Percentiles rank a stretch among this genome's conserved stretches.
Conservation (phyloP, 92 coral and sea anemone genomes). For the Porites rus region DNA sequence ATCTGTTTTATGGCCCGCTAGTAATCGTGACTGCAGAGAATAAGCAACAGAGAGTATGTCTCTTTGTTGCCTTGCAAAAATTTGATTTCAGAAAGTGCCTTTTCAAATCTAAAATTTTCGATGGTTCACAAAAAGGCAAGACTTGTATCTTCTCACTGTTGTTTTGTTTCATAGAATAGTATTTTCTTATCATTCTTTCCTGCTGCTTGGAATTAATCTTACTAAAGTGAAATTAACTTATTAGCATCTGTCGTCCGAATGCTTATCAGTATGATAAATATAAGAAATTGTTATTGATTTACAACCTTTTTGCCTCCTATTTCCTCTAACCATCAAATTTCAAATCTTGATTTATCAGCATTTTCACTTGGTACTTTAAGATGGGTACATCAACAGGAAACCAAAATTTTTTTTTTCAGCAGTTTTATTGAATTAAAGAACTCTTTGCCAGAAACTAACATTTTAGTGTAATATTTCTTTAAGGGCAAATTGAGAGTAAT, state of each 20-base stretch:
- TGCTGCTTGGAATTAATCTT: slow-evolving; percentile 2
- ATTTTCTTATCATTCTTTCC: neutral
- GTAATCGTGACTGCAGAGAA: neutral
- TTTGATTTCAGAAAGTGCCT: neutral
- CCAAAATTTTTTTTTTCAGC: neutral
- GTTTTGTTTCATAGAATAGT: neutral
- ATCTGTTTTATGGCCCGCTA: neutral
- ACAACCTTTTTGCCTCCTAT: neutral
- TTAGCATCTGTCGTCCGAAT: slow-evolving; percentile 2
- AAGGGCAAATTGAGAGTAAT: no score
- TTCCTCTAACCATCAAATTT: neutral
- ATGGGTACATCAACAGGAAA: neutral
- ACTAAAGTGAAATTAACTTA: neutral
- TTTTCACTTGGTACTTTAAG: neutral
- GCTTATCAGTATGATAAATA: neutral
- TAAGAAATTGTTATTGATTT: neutral
- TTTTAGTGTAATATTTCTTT: no score
- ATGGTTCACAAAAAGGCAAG: neutral
- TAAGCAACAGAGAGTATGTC: no score
- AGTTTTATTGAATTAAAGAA: neutral
- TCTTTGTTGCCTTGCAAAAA: neutral
- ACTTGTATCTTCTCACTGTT: slow-evolving; percentile 10
- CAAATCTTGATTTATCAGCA: neutral
- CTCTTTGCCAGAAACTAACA: no score
- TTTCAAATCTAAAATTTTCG: neutral